These are phyloP conservation scores for Halcyon badia DNA, from an alignment of 2,797 vertebrate genomes.

Conservation along the genomic window DNA sequence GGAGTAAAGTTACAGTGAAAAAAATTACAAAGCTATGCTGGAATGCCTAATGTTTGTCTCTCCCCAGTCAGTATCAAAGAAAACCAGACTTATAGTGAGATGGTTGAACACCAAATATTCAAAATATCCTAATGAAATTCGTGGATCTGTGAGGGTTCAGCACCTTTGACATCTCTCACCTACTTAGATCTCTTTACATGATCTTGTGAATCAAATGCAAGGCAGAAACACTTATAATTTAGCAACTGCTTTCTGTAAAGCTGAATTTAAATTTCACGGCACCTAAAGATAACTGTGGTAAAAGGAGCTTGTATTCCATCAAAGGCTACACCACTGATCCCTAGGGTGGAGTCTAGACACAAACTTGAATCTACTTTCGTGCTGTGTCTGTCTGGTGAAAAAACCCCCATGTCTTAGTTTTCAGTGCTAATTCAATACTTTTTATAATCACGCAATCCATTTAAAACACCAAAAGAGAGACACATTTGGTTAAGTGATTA, in stretches of 20 bases:
- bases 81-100: not conserved
- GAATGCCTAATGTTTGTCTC: not conserved
- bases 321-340: not conserved
- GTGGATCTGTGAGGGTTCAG: not conserved
- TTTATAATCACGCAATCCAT: not conserved
- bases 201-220: not conserved
- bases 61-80: not conserved
- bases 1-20: not conserved
- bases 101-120: not conserved
- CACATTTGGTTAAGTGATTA: not conserved
- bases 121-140: not conserved
- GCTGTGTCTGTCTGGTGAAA: not conserved
- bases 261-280: not conserved
- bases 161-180: not conserved
- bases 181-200: not conserved
- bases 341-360: not conserved
- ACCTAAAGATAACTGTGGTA: not conserved
- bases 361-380: not conserved
- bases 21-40: not conserved
- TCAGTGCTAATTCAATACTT: not conserved
- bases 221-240: not conserved
- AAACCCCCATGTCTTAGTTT: fast-evolving
- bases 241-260: not conserved
- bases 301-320: not conserved
- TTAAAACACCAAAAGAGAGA: not conserved